Evolutionary conservation across 2,113 vertebrate species (phyloP).

Genomic region (Bubo scandiacus): DNA sequence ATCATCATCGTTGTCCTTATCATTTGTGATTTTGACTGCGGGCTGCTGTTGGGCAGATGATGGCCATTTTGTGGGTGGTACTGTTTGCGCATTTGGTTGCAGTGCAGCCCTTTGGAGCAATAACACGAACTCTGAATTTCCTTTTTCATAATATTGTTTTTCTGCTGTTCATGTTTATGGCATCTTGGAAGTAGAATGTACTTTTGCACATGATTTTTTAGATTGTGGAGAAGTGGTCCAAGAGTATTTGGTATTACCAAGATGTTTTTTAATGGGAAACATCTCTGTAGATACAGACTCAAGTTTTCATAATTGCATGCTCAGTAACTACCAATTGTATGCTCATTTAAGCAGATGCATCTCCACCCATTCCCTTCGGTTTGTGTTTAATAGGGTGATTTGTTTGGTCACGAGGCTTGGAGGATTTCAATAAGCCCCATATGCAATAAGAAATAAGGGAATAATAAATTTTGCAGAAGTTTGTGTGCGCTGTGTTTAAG

Average conservation of each 20-base stretch:
- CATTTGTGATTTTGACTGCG: background rate
- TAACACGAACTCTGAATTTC: background rate
- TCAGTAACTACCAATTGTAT: background rate
- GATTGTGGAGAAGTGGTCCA: background rate
- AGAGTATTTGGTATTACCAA: constrained; percentile 27
- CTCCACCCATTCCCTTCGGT: constrained; percentile 8
- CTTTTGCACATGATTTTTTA: constrained; percentile 30
- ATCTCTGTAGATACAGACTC: background rate
- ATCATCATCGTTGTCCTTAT: background rate
- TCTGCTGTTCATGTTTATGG: background rate
- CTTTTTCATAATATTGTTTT: background rate
- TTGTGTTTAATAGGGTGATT: background rate
- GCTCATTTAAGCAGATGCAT: background rate
- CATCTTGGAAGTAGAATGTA: background rate
- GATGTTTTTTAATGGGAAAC: constrained; percentile 43
- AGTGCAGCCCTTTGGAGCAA: background rate
- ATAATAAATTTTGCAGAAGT: background rate
- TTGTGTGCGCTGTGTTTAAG: background rate
- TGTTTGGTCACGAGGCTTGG: background rate
- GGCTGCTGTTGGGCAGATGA: background rate
- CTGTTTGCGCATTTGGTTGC: background rate
- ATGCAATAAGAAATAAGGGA: background rate
- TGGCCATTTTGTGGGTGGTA: background rate
- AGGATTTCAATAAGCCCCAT: background rate
- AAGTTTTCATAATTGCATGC: background rate